phyloP scores from a whole-genome alignment of 2,797 vertebrate genomes.

The Tarsius wallacei region DNA sequence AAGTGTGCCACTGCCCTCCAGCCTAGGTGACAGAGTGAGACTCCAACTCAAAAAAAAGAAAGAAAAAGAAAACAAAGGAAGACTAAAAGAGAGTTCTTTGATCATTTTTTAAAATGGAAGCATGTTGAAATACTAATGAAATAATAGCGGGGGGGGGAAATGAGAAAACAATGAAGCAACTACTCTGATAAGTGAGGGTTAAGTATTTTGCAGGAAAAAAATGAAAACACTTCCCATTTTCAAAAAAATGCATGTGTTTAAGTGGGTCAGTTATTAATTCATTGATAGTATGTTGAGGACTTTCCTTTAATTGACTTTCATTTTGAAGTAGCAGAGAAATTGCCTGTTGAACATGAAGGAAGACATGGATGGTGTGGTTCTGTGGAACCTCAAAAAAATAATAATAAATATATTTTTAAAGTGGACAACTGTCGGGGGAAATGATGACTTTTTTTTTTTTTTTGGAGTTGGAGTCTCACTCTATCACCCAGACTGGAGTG shows the following conservation, averaged over 20 bases:
- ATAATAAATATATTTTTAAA: neutral
- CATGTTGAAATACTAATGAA: constrained; percentile 47
- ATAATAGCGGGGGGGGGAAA: neutral
- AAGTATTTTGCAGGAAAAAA: neutral
- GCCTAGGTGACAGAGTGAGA: too few relatives aligned
- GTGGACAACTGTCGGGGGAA: neutral
- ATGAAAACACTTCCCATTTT: neutral
- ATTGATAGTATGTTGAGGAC: neutral
- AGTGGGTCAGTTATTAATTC: neutral
- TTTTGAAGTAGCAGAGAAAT: neutral
- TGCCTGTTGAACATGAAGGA: neutral
- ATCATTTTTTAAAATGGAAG: constrained; percentile 33
- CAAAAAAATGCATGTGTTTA: neutral
- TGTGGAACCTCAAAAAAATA: neutral
- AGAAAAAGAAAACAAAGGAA: too few relatives aligned
- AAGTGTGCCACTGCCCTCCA: too few relatives aligned
- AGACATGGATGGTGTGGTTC: neutral
- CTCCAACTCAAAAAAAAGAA: too few relatives aligned
- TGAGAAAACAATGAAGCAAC: neutral
- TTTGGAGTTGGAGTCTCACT: too few relatives aligned
- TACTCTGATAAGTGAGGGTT: neutral
- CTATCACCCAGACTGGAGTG: too few relatives aligned
- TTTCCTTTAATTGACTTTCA: neutral
- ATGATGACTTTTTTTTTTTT: neutral
- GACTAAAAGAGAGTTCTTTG: neutral